Conservation (phyloP, 2,888 invertebrate genomes). For the Nezara viridula region DNA sequence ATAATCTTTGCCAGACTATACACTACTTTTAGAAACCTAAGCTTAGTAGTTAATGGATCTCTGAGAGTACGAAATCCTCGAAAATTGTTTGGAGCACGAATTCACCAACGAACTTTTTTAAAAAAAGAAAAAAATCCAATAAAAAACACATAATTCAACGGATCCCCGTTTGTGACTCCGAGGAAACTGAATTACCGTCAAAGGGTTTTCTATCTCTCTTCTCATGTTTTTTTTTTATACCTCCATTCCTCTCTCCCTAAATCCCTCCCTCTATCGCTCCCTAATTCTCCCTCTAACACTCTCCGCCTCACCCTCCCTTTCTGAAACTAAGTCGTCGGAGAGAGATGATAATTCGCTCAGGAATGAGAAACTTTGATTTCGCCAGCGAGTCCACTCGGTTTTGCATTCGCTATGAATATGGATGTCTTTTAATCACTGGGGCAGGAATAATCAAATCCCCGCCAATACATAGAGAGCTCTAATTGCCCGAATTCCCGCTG, state of each 20-base stretch:
- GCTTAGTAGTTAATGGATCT: neutral
- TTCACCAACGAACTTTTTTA: neutral
- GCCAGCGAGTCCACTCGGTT: neutral
- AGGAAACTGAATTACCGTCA: conserved; percentile 28
- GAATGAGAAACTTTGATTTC: conserved; percentile 23
- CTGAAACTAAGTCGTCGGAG: neutral
- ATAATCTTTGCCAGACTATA: neutral
- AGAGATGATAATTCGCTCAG: neutral
- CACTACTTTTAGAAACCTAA: neutral
- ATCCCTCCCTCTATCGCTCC: conserved; percentile 9
- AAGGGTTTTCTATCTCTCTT: conserved; percentile 17
- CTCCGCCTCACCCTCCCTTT: neutral
- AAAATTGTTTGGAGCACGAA: neutral
- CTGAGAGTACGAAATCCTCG: neutral
- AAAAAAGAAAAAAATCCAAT: conserved; percentile 28
- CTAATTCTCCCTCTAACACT: neutral
- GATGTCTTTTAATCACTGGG: conserved; percentile 28
- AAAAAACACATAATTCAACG: conserved; percentile 24
- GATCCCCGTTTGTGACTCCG: conserved; percentile 9
- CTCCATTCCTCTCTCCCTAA: neutral
- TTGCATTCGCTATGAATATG: conserved; percentile 39
- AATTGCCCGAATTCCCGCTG: neutral
- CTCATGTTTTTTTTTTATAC: conserved; percentile 17
- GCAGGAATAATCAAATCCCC: conserved; percentile 24
- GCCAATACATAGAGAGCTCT: conserved; percentile 8